Evolutionary conservation across 2,888 invertebrate species (phyloP), one percentile per base, ranked within the genome.

Genomic region (Andrena marginata): DNA sequence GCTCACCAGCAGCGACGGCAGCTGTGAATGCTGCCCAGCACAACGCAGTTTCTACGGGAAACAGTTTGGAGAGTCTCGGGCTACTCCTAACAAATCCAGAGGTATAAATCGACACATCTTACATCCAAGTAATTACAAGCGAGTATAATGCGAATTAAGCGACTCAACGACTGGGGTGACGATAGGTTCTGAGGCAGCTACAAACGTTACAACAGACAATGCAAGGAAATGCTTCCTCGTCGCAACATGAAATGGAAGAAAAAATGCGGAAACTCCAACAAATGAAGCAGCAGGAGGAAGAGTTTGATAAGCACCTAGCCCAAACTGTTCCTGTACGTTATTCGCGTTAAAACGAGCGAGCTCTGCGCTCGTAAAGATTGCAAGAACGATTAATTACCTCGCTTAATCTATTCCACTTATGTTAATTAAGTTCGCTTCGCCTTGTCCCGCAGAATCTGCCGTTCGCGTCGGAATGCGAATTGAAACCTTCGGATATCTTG

Each of bases 131-230:
- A 23, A 23, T 56, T 23, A 4, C 4, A 10, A 23, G 26, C 10
- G 23, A 8, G 23, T 56, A 26, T 23, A 26, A 10, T 1, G 10
- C 20, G 10, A 23, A 23, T 10, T 23, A 56, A 23, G 1, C 23
- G 20, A 23, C 26, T 20, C 26, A 56, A 23, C 23, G 1, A 8
- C 1, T 48, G 10, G 48, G 63, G 78, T 29, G n/a, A 60, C 80
- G 26, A 2, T 59, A 98, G 94, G 97, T 99, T 60, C 95, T 99
- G 93, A 95, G 98, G 74, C 98, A 99, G 91, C 95, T 99, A 67
- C 98, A 99, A 92, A 98, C 97, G 23, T 94, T 97, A 82, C 97
- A 97, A 91, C 90, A 94, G 87, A 93, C 93, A 0, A 93, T 93
- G 93, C 93, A 93, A 83, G 85, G 90, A 26, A 82, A 85, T 68